Percentiles rank a stretch among this genome's conserved stretches.
Evolutionary conservation across 2,888 invertebrate genomes (phyloP).

Genomic region (Apamea anceps): DNA sequence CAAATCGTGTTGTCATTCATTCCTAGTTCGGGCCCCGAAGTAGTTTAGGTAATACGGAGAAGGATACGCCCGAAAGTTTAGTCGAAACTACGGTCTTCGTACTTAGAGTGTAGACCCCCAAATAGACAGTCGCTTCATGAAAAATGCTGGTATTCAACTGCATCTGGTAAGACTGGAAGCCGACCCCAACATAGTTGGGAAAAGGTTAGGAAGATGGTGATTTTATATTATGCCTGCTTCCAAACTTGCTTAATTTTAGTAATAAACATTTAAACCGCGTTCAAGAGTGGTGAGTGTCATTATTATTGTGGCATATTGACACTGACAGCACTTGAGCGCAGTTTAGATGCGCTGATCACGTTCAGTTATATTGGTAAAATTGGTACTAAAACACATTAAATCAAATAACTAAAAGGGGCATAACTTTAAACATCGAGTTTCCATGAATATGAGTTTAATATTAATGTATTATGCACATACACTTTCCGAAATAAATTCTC

Average conservation of each 20-base stretch:
- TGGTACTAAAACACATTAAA: neutral
- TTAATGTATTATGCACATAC: neutral
- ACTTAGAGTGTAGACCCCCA: too few species aligned
- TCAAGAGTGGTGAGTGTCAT: neutral
- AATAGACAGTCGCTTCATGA: neutral
- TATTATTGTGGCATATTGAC: too few species aligned
- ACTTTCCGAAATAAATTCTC: too few species aligned
- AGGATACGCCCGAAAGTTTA: too few species aligned
- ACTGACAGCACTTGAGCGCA: too few species aligned
- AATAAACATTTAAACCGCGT: too few species aligned
- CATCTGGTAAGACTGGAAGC: neutral
- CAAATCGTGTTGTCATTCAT: too few species aligned
- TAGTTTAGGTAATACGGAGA: too few species aligned
- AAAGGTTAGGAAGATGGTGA: neutral
- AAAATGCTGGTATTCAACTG: neutral
- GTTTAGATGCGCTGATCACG: too few species aligned
- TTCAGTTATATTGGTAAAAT: neutral
- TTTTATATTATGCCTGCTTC: neutral
- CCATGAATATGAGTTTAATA: neutral
- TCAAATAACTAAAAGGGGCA: neutral
- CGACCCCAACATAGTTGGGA: neutral
- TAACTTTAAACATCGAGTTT: neutral
- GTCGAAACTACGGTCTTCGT: too few species aligned
- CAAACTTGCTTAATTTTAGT: too few species aligned
- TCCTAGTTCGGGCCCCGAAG: too few species aligned